A percentile compares a stretch with the other conserved stretches of the same genome.
Conservation (phyloP, 2,113 vertebrate genomes). For the Oryctolagus cuniculus region DNA sequence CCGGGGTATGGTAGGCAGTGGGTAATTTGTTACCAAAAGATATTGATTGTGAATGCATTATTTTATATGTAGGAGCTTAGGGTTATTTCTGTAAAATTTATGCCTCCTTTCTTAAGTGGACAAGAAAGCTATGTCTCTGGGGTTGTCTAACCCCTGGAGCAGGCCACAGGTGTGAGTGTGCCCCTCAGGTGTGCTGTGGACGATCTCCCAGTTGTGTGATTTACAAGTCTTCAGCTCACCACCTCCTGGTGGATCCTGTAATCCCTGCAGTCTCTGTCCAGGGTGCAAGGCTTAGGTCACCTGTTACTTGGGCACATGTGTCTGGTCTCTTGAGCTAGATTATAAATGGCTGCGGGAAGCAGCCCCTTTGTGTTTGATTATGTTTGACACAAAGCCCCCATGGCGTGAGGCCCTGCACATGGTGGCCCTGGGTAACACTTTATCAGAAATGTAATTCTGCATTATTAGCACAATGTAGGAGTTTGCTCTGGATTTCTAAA, state of each 20-base stretch:
- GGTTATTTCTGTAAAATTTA: constrained; percentile 21
- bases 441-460: not conserved
- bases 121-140: not conserved
- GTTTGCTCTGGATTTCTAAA: not conserved
- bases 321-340: not conserved
- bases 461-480: not conserved
- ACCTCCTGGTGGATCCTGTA: not conserved
- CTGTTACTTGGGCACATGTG: not conserved
- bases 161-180: not conserved
- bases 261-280: not conserved
- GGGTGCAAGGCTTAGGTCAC: not conserved
- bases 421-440: not conserved
- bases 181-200: fast-evolving
- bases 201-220: not conserved
- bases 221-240: not conserved
- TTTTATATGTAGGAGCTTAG: not conserved
- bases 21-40: constrained; percentile 9
- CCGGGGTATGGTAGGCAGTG: not conserved
- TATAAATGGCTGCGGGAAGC: not conserved
- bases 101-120: not conserved
- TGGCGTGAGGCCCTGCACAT: not conserved
- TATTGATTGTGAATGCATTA: constrained; percentile 12
- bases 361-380: not conserved
- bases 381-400: not conserved
- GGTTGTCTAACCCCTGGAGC: not conserved